Evolutionary conservation across 2,113 vertebrate species (phyloP).

Genomic region (Etheostoma cragini): DNA sequence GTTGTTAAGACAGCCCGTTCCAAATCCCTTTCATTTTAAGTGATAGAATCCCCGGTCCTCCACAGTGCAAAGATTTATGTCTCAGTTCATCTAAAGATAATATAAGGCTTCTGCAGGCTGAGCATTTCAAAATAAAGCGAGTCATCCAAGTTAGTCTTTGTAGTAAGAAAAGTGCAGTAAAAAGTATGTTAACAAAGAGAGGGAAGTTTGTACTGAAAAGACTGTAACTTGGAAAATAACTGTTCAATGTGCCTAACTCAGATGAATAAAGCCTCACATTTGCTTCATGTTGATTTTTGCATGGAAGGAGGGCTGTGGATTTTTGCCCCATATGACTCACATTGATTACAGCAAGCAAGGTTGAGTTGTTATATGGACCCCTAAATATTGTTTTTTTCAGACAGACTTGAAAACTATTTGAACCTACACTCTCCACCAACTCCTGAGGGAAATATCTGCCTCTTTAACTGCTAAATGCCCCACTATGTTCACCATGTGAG

Average conservation of each 20-base stretch:
- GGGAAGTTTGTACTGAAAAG: neutral
- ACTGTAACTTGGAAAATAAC: neutral
- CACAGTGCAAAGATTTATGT: neutral
- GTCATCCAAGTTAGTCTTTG: neutral
- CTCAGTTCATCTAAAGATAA: neutral
- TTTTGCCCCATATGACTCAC: no score
- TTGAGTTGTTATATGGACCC: neutral
- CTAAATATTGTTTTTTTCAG: neutral
- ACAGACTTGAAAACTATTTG: neutral
- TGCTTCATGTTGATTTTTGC: neutral
- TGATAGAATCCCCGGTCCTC: neutral
- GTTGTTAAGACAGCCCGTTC: neutral
- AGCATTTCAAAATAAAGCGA: neutral
- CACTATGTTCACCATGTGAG: neutral
- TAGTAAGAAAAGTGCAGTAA: neutral
- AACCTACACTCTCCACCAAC: neutral
- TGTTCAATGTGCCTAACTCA: no score
- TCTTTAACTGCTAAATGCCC: neutral
- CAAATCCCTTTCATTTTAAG: neutral
- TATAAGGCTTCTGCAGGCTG: neutral
- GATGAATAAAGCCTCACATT: no score
- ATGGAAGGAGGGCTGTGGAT: no score
- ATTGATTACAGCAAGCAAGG: neutral
- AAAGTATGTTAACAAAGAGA: neutral
- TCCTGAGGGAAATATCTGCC: neutral